Conservation (phyloP, 2,113 vertebrate genomes). For the Shinisaurus crocodilurus region DNA sequence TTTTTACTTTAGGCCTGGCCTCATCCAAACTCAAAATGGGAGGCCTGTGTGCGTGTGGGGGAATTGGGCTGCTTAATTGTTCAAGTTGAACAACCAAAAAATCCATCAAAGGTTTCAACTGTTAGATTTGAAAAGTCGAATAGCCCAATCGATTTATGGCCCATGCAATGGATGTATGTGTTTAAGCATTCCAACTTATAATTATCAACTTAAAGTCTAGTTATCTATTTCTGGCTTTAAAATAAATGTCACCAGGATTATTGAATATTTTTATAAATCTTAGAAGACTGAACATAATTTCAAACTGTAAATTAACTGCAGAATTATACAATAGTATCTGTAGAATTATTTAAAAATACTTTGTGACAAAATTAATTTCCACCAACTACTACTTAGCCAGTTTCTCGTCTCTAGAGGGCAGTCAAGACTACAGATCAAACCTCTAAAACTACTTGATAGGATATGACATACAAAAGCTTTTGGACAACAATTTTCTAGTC, state of each 20-base stretch:
- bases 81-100: background rate
- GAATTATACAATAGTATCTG: background rate
- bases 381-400: background rate
- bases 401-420: conserved; percentile 45
- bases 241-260: background rate
- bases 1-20: background rate
- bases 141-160: background rate
- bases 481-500: background rate
- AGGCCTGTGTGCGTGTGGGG: background rate
- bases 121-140: background rate
- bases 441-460: background rate
- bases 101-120: background rate
- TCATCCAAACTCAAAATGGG: background rate
- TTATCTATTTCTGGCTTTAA: background rate
- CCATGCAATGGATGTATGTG: background rate
- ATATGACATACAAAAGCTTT: background rate
- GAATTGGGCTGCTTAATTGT: background rate
- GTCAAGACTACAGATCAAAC: background rate
- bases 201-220: background rate
- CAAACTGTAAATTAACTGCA: background rate
- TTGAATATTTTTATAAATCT: background rate
- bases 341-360: background rate
- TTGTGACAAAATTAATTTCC: conserved; percentile 22
- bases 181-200: background rate
- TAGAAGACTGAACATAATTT: background rate